Evolutionary conservation across 2,888 invertebrate genomes (phyloP), one percentile per base, ranked within the genome.

Genomic region (Mythimna vitellina): DNA sequence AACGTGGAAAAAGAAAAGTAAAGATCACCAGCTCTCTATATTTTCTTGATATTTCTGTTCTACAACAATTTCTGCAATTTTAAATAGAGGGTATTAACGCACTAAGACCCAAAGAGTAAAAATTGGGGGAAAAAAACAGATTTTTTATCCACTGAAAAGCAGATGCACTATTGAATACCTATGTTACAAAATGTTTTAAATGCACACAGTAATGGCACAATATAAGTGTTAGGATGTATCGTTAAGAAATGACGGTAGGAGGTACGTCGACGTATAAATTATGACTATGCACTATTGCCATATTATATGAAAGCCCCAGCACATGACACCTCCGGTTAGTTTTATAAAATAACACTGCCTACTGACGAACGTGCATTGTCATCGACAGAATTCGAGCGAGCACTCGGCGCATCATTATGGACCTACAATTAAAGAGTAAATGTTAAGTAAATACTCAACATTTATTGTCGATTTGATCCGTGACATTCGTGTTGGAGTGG

Each of bases 361-460:
- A 89, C 91, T 86, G 89, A 87, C 85, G 87, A 92, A 91, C 86
- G 87, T 92, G 94, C 93, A 88, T 91, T 92, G 94, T 94, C 94
- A 94, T 92, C 86, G 86, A 90, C 87, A 85, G 91, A 91, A 92
- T 92, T 90, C 91, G 90, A 92, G 89, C 91, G 90, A 88, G 87
- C 91, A 88, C 88, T 87, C 87, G 87, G 81, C 69, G 88, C 87
- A 87, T 91, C 92, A 89, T 90, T 89, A 90, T 88, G 87, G 86
- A 87, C 89, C 85, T 87, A 93, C 93, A 93, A 94, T 95, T 94
- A 93, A 93, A 91, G 92, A 92, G 93, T 94, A 94, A 94, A 94
- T 94, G 90, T 92, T 93, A 95, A 94, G 93, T 94, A 95, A 95
- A 95, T 94, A 95, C 94, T 94, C 89, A 89, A 92, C 89, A 89